Percentiles rank a stretch among this genome's conserved stretches.
Evolutionary conservation across 2,113 vertebrate genomes (phyloP).

Genomic region (Calyptommatus sinebrachiatus): DNA sequence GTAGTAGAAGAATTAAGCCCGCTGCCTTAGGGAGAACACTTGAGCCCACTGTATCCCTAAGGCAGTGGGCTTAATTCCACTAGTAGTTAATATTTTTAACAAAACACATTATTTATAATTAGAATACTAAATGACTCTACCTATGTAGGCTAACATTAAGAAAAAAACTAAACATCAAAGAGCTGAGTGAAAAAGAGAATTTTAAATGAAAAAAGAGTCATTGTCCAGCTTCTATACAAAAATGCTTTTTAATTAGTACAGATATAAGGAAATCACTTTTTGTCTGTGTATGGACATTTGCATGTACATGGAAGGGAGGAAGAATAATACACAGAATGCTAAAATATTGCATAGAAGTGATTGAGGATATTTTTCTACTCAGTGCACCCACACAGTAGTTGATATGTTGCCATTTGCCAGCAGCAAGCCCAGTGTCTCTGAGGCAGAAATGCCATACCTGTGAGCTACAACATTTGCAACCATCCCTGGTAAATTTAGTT

Average conservation of each 20-base stretch:
- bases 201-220: background rate
- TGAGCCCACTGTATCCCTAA: no score
- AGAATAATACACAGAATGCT: background rate
- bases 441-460: constrained; percentile 18
- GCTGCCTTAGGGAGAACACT: no score
- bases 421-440: constrained; percentile 20
- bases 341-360: background rate
- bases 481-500: constrained; percentile 28
- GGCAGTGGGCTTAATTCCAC: no score
- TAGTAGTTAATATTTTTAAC: no score
- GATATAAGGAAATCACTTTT: background rate
- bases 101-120: no score
- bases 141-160: background rate
- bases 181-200: background rate
- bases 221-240: background rate
- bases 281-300: background rate
- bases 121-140: no score
- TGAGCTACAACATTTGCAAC: constrained; percentile 22
- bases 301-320: no score
- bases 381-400: background rate
- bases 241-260: background rate
- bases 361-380: background rate
- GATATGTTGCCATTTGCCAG: constrained; percentile 20
- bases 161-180: background rate
- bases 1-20: no score